Evolutionary conservation across 2,113 vertebrate species (phyloP).

Genomic region (Heterocephalus glaber): DNA sequence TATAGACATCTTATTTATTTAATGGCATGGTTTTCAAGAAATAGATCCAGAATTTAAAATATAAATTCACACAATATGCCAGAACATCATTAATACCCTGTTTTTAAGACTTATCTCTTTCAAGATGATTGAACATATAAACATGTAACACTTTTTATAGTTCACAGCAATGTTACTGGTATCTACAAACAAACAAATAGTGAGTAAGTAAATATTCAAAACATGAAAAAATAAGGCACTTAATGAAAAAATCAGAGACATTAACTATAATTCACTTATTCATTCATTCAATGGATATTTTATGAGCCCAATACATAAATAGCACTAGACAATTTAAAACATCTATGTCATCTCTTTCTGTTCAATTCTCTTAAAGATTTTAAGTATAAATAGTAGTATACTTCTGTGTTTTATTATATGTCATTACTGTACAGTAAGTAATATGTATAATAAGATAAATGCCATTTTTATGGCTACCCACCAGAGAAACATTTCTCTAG

Average conservation of each 20-base stretch:
- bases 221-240: background rate
- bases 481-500: background rate
- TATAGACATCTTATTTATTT: background rate
- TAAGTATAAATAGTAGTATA: background rate
- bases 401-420: background rate
- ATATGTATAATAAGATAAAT: background rate
- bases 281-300: background rate
- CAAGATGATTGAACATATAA: background rate
- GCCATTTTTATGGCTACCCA: background rate
- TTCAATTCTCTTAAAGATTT: background rate
- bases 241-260: background rate
- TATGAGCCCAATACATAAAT: background rate
- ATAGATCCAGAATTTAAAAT: background rate
- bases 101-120: background rate
- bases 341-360: background rate
- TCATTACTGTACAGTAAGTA: background rate
- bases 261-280: background rate
- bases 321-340: too few relatives aligned
- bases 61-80: background rate
- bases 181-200: background rate
- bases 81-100: background rate
- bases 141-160: background rate
- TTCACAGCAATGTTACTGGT: background rate
- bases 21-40: background rate
- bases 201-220: background rate